These are phyloP conservation scores for Liasis olivaceus DNA, from an alignment of 2,797 vertebrate genomes.

Conservation along the genomic window DNA sequence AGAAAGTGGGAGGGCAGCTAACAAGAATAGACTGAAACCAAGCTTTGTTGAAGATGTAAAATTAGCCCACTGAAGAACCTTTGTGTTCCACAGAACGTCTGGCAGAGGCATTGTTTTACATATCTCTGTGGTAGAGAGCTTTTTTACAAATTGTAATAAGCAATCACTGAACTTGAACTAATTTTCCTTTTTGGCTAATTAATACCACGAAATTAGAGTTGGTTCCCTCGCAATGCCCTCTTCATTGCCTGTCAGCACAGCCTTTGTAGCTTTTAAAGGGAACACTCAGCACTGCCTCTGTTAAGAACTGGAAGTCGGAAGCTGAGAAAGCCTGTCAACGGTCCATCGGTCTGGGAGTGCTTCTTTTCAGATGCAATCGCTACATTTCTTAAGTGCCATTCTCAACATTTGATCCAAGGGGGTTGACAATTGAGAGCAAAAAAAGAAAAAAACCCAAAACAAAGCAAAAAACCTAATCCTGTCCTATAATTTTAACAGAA, in stretches of 20 bases:
- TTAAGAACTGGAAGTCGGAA: conserved; percentile 21
- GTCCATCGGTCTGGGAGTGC: not conserved
- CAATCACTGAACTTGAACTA: conserved; percentile 56
- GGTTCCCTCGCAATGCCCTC: conserved; percentile 14
- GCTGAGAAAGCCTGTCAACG: not conserved
- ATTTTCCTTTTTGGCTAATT: conserved; percentile 65
- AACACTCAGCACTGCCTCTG: conserved; percentile 9
- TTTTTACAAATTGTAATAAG: conserved; percentile 65
- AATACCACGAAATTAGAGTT: conserved; percentile 38
- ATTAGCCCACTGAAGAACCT: conserved; percentile 73
- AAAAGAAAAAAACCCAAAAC: not conserved
- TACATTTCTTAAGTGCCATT: not conserved
- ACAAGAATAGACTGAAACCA: conserved; percentile 70
- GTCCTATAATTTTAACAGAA: not conserved
- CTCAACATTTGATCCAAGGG: not conserved
- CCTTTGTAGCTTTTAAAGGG: conserved; percentile 30
- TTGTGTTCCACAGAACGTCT: conserved; percentile 65
- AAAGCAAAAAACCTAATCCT: not conserved
- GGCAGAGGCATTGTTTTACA: conserved; percentile 63
- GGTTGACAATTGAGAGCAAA: not conserved
- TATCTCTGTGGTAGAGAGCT: conserved; percentile 45
- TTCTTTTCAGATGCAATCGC: not conserved
- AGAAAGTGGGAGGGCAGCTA: conserved; percentile 64
- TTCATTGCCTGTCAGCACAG: conserved; percentile 49
- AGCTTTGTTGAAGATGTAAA: conserved; percentile 71